Conservation (phyloP, 2,797 vertebrate genomes). For the Dryobates pubescens region DNA sequence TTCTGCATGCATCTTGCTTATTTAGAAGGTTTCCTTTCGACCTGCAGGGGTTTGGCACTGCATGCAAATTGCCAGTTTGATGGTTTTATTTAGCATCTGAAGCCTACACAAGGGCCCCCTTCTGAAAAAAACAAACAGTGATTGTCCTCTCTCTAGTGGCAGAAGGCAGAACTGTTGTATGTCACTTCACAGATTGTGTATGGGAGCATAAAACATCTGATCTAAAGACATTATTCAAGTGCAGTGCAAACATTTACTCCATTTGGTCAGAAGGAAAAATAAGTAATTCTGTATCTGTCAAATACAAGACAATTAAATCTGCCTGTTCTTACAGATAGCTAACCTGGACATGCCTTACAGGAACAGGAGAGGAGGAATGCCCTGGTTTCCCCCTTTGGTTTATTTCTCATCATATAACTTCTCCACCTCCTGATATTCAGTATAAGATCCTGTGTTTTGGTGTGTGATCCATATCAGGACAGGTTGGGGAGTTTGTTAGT, state of each 20-base stretch:
- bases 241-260: background rate
- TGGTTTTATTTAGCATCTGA: no score
- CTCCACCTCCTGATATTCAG: background rate
- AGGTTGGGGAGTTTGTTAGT: background rate
- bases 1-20: rapidly evolving
- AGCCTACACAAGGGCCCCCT: no score
- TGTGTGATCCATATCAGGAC: background rate
- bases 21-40: background rate
- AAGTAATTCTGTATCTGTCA: background rate
- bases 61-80: background rate
- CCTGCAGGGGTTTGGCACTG: background rate
- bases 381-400: rapidly evolving
- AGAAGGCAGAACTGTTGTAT: background rate
- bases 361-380: background rate
- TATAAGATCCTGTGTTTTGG: background rate
- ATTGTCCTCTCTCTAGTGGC: constrained; percentile 17
- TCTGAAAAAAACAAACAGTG: background rate
- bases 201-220: background rate
- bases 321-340: background rate
- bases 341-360: background rate
- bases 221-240: background rate
- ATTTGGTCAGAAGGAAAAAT: background rate
- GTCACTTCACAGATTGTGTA: rapidly evolving
- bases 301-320: background rate
- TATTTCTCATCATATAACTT: background rate